Evolutionary conservation across 2,797 vertebrate species (phyloP), one percentile per base, ranked within the genome.

Genomic region (Xenopus petersii): DNA sequence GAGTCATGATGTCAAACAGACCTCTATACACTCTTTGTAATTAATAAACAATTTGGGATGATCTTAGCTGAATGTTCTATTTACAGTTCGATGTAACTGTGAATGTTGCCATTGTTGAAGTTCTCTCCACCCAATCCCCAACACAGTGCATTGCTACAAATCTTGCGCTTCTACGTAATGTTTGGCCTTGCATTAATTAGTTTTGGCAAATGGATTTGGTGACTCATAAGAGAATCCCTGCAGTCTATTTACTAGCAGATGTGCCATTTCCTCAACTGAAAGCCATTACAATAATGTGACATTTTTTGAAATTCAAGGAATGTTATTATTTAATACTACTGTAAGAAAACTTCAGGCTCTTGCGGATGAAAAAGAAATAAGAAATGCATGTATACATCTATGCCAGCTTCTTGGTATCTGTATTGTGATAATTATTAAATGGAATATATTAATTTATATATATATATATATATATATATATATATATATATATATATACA

Each of bases 181-280:
- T 92, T 94, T 95, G 93, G 93, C 93, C 81, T 77, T 74, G 75
- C 62, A 81, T 88, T 90, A 91, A 94, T 94, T 96, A 86, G 85
- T 90, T 91, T 94, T 95, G 94, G 93, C 93, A 85, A 74, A 63
- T 75, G 54, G 60, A 84, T 83, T 83, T 81, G 79, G 83, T 95
- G 94, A 94, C 88, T 96, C 92, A 94, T 89, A 85, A 85, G 90
- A 89, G 90, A 91, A 86, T 86, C 85, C 81, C 80, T 83, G 77
- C 46, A 70, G 82, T 83, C 81, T 86, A 82, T 86, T 83, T 84
- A 81, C 83, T 85, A 87, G 85, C 85, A 88, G 87, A 88, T 88
- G 84, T 82, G 83, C 73, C 67, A 64, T 83, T 80, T 88, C 86
- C 83, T 86, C 76, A 81, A 69, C 82, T 87, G 81, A 88, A 87